Base-by-base conservation (phyloP, 2,888 invertebrate genomes). In the Pristionchus fissidentatus region DNA sequence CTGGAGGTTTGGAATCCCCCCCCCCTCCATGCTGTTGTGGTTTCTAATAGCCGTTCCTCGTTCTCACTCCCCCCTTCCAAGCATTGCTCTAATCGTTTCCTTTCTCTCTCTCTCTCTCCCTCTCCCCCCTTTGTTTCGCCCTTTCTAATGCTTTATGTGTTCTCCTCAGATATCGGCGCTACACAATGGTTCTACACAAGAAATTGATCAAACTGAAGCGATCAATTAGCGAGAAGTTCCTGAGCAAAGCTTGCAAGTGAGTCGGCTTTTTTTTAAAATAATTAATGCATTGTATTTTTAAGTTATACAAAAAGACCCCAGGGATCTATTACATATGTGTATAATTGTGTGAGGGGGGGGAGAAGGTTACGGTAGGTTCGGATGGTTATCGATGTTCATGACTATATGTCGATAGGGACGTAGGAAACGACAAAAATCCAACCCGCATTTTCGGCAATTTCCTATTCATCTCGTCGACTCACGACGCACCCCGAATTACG, bases 211-310 rank as follows among this genome's bases (percentile, higher is more conserved):
- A 46, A 43, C 46, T 81, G n/a, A 81, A 81, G 46, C 26, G 81
- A 62, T 81, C 81, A 10, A 66, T 81, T 35, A 81, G 81, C 49
- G 81, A 81, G 38, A 79, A 79, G 57, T 38, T 79, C 29, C 57
- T 79, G n/a, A 29, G 79, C 22, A 79, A 57, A 35, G 32, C 52
- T n/a, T 7, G 38, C 22, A 79, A 79, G 79, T 79, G 29, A 57
- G 79, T 79, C 8, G 8, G n/a, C 19, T 15, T 19, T 49, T 19
- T 49, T 49, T 19, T 15, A 10, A 49, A 15, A 49, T 49, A 10
- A 49, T 49, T n/a, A n/a, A n/a, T n/a, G n/a, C n/a, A n/a, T n/a
- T n/a, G n/a, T n/a, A n/a, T n/a, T n/a, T n/a, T n/a, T n/a, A n/a
- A n/a, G n/a, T n/a, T n/a, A n/a, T n/a, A n/a, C n/a, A n/a, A n/a